phyloP scores from a whole-genome alignment of 1,140 invertebrate species.

The Calephelis virginiensis region DNA sequence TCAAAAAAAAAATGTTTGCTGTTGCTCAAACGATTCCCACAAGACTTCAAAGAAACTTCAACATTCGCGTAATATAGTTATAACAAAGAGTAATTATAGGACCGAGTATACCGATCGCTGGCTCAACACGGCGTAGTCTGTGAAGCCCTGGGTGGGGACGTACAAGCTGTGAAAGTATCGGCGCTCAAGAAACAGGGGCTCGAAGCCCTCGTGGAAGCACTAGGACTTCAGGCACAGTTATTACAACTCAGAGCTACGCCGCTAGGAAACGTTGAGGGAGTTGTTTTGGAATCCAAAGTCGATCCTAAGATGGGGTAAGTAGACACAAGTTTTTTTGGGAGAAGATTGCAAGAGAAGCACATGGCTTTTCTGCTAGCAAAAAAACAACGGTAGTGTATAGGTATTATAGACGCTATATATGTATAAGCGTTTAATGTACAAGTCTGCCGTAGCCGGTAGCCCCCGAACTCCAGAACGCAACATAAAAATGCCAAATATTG shows the following conservation, averaged over 20 bases:
- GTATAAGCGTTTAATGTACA: too few species aligned
- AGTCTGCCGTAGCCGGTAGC: too few species aligned
- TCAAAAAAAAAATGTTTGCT: too few species aligned
- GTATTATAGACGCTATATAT: too few species aligned
- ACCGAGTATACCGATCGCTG: constrained; percentile 86
- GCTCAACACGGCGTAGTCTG: constrained; percentile 88
- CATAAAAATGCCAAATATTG: too few species aligned
- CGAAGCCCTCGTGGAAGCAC: constrained; percentile 89
- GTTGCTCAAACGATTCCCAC: too few species aligned
- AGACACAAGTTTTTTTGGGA: not conserved
- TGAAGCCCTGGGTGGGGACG: constrained; percentile 94
- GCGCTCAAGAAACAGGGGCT: constrained; percentile 92
- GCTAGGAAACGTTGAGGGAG: constrained; percentile 91
- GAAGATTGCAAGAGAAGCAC: too few species aligned
- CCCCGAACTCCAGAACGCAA: too few species aligned
- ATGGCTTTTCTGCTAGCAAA: too few species aligned
- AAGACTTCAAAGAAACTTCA: too few species aligned
- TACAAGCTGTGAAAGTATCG: constrained; percentile 95
- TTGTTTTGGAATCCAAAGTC: constrained; percentile 91
- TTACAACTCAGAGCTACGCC: constrained; percentile 91
- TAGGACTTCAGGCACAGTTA: constrained; percentile 92
- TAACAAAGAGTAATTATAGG: constrained; percentile 69
- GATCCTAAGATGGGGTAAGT: constrained; percentile 85
- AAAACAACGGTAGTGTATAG: too few species aligned
- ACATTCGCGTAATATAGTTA: too few species aligned